Conservation (phyloP, 2,113 vertebrate genomes). For the Dicentrarchus labrax region DNA sequence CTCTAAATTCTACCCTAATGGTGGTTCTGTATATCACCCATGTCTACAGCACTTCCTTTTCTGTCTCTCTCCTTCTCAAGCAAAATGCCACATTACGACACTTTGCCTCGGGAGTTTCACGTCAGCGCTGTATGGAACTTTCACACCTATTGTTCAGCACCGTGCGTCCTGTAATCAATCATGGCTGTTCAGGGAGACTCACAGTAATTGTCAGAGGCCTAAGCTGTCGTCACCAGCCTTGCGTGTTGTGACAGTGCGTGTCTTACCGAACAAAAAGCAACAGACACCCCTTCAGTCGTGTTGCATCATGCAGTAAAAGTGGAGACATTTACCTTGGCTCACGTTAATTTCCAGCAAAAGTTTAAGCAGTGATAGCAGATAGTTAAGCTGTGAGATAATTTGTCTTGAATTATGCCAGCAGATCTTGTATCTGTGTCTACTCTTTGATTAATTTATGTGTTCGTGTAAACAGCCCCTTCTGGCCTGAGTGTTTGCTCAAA, state of each 20-base stretch:
- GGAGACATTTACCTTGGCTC: slow-evolving; percentile 46
- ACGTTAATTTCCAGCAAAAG: slow-evolving; percentile 44
- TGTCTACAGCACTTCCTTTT: slow-evolving; percentile 20
- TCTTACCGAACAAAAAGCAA: slow-evolving; percentile 71
- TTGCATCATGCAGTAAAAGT: slow-evolving; percentile 69
- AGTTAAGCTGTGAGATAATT: slow-evolving; percentile 30
- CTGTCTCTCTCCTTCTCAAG: slow-evolving; percentile 1
- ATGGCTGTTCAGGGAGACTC: slow-evolving; percentile 54
- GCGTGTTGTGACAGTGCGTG: slow-evolving; percentile 77
- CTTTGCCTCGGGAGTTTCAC: slow-evolving; percentile 49
- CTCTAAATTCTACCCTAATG: not conserved
- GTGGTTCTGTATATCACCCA: not conserved
- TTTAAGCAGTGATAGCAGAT: slow-evolving; percentile 19
- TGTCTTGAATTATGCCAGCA: slow-evolving; percentile 33
- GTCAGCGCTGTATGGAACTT: slow-evolving; percentile 40
- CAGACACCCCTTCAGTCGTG: slow-evolving; percentile 61
- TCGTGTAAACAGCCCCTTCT: slow-evolving; percentile 41
- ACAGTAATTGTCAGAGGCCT: slow-evolving; percentile 57
- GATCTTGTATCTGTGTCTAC: slow-evolving; percentile 53
- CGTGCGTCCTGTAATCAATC: slow-evolving; percentile 77
- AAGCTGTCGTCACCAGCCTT: slow-evolving; percentile 69
- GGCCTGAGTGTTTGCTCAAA: slow-evolving; percentile 52
- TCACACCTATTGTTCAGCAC: slow-evolving; percentile 67
- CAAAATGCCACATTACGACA: slow-evolving; percentile 41
- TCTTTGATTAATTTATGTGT: slow-evolving; percentile 57